These are phyloP conservation scores for Exephanes ischioxanthus DNA, from an alignment of 2,888 invertebrate genomes.

Conservation along the genomic window DNA sequence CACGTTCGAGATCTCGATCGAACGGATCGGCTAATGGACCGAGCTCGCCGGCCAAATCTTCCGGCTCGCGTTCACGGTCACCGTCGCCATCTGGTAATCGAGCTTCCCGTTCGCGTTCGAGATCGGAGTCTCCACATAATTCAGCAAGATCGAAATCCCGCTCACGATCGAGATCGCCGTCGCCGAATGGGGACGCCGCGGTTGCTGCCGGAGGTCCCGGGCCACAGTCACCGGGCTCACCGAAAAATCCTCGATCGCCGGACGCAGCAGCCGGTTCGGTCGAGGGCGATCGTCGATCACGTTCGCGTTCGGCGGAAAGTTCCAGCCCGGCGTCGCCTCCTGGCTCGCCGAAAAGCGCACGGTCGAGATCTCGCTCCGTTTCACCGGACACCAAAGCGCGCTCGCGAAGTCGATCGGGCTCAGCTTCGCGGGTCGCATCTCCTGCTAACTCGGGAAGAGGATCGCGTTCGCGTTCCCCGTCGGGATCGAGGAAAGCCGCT, in stretches of 20 bases:
- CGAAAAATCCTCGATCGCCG: constrained; percentile 43
- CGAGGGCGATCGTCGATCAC: constrained; percentile 22
- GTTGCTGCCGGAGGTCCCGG: constrained; percentile 20
- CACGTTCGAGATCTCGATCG: constrained; percentile 65
- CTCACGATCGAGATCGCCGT: constrained; percentile 70
- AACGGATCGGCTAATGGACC: constrained; percentile 47
- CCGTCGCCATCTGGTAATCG: constrained; percentile 60
- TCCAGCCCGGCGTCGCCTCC: constrained; percentile 48
- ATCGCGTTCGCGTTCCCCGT: constrained; percentile 66
- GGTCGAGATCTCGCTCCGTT: constrained; percentile 72
- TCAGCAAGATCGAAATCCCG: constrained; percentile 72
- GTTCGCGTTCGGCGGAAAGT: constrained; percentile 41
- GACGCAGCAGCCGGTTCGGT: constrained; percentile 1
- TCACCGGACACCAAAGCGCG: constrained; percentile 72
- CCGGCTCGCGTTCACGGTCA: constrained; percentile 68
- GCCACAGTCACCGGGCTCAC: constrained; percentile 46
- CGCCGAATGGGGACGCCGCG: constrained; percentile 19
- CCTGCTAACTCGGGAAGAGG: constrained; percentile 75
- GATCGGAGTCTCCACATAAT: constrained; percentile 69
- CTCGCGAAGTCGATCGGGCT: constrained; percentile 76
- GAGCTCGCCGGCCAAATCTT: constrained; percentile 52
- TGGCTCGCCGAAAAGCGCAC: constrained; percentile 54
- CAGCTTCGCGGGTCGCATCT: constrained; percentile 80
- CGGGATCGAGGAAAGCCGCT: constrained; percentile 71
- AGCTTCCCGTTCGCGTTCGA: constrained; percentile 67